Evolutionary conservation across 2,797 vertebrate genomes (phyloP).

Genomic region (Ispidina lecontei): DNA sequence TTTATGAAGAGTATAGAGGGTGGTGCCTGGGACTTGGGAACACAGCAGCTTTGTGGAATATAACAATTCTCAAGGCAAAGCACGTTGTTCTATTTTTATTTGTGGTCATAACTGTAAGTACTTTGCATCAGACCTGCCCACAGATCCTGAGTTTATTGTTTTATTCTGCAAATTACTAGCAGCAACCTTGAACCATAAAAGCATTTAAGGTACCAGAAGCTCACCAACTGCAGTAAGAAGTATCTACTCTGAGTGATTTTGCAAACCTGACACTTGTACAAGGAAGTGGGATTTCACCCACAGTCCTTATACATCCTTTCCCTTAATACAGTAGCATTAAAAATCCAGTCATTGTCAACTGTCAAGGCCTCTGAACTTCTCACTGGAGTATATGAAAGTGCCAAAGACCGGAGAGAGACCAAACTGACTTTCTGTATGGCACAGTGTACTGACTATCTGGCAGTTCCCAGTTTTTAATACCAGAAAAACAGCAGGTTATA

Average conservation of each 20-base stretch:
- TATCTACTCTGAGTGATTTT: background rate
- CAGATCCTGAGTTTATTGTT: background rate
- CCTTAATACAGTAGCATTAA: background rate
- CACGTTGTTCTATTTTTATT: background rate
- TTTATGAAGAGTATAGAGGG: background rate
- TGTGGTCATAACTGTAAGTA: background rate
- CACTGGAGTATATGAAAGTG: background rate
- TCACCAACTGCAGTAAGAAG: background rate
- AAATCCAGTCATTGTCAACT: background rate
- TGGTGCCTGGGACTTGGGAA: background rate
- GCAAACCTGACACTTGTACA: background rate
- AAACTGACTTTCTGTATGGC: background rate
- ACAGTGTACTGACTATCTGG: background rate
- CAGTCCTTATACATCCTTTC: background rate
- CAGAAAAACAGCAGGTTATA: background rate
- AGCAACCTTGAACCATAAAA: background rate
- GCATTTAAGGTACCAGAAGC: background rate
- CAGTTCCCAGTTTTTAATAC: background rate
- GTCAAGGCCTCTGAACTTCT: background rate
- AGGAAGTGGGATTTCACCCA: background rate
- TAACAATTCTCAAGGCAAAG: background rate
- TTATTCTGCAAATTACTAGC: background rate
- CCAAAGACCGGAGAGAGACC: background rate
- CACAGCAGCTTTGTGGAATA: background rate
- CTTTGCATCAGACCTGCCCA: background rate